A percentile compares a stretch with the other conserved stretches of the same genome.
These are phyloP conservation scores for Zaprionus camerounensis DNA, from an alignment of 1,140 invertebrate species.

Conservation along the genomic window DNA sequence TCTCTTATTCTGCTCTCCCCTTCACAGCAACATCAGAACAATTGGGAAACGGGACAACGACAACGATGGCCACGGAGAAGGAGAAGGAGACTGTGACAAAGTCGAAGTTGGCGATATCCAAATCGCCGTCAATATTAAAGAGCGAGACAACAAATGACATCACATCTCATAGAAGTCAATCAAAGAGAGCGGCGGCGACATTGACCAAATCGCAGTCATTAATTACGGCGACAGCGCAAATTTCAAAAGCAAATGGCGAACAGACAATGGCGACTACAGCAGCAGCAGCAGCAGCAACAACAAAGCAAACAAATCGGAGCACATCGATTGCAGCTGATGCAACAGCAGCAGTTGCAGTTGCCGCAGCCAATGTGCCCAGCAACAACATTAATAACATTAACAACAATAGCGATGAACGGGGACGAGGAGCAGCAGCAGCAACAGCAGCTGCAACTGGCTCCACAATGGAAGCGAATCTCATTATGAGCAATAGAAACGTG, in stretches of 20 bases:
- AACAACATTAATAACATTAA: conserved; percentile 75
- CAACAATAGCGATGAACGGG: conserved; percentile 61
- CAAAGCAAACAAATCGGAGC: conserved; percentile 30
- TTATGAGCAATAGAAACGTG: conserved; percentile 76
- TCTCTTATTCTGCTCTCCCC: conserved; percentile 6
- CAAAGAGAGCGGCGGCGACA: conserved; percentile 65
- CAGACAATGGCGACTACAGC: conserved; percentile 17
- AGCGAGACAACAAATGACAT: conserved; percentile 70
- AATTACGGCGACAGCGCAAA: conserved; percentile 72
- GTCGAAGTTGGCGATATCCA: conserved; percentile 40
- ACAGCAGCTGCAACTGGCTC: conserved; percentile 12
- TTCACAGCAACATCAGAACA: not conserved
- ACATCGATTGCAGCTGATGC: conserved; percentile 24
- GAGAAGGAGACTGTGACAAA: conserved; percentile 14
- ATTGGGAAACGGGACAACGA: not conserved
- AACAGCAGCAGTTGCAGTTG: conserved; percentile 30
- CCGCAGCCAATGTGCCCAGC: conserved; percentile 26
- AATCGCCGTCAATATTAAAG: conserved; percentile 65
- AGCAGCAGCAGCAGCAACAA: conserved; percentile 11
- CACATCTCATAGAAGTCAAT: conserved; percentile 78
- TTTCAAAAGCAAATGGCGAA: conserved; percentile 53
- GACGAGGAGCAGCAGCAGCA: not conserved
- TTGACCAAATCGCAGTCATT: conserved; percentile 57
- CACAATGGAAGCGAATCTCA: conserved; percentile 69
- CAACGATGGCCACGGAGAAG: not conserved